These are phyloP conservation scores for Hymenopus coronatus DNA, from an alignment of 2,888 invertebrate species.

Conservation along the genomic window DNA sequence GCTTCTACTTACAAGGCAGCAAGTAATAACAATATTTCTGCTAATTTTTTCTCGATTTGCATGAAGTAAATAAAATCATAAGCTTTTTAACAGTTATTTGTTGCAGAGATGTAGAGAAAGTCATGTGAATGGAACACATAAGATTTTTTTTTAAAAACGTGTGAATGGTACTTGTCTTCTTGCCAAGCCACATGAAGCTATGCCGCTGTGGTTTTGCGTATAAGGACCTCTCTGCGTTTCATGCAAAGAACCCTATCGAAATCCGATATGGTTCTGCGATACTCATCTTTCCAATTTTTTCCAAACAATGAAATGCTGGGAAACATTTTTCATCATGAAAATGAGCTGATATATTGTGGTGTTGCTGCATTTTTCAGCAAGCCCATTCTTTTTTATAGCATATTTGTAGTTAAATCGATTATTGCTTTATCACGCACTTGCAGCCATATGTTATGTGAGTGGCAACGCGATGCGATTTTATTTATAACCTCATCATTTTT, in stretches of 20 bases:
- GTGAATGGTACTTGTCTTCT: background rate
- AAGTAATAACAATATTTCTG: no score
- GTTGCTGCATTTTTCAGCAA: background rate
- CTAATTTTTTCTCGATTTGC: no score
- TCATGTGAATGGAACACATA: no score
- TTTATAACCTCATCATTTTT: background rate
- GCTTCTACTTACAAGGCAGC: no score
- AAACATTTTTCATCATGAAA: background rate
- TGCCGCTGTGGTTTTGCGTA: background rate
- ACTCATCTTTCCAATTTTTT: background rate
- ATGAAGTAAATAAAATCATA: no score
- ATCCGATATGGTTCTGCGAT: background rate
- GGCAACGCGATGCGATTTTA: background rate
- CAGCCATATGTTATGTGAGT: background rate
- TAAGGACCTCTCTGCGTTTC: background rate
- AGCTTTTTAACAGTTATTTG: no score
- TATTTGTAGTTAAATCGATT: background rate
- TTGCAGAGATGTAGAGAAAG: no score
- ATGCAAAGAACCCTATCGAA: background rate
- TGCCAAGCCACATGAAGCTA: background rate
- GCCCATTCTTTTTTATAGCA: background rate
- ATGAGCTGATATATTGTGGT: background rate
- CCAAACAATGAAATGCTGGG: background rate
- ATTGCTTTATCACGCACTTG: background rate
- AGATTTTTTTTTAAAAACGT: no score